Conservation (phyloP, 1,140 invertebrate species). For the Episyrphus balteatus region DNA sequence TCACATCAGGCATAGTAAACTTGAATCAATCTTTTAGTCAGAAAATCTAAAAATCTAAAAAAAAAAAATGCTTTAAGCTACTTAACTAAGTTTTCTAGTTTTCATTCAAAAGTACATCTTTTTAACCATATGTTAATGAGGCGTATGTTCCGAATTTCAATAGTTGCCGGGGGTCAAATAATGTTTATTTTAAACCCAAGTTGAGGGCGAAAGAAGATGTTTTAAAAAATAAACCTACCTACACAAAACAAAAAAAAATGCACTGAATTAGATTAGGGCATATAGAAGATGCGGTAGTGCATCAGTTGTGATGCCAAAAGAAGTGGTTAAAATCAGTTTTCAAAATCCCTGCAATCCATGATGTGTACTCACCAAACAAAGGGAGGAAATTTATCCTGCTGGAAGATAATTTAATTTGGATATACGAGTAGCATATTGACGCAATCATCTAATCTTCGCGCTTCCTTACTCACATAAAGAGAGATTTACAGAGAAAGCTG, state of each 20-base stretch:
- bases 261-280: not conserved
- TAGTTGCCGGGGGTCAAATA: slow-evolving; percentile 2
- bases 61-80: no score
- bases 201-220: slow-evolving; percentile 6
- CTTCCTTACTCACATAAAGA: slow-evolving; percentile 10
- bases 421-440: slow-evolving; percentile 34
- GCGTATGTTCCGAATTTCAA: slow-evolving; percentile 18
- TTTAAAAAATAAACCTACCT: slow-evolving; percentile 6
- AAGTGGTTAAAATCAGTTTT: slow-evolving; percentile 35
- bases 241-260: slow-evolving; percentile 9
- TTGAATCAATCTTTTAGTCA: no score
- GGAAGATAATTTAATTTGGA: slow-evolving; percentile 37
- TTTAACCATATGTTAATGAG: slow-evolving; percentile 33
- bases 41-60: no score
- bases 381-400: slow-evolving; percentile 15
- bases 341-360: slow-evolving; percentile 21
- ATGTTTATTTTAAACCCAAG: no score
- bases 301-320: slow-evolving; percentile 2
- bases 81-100: no score
- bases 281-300: slow-evolving; percentile 2
- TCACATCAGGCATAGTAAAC: no score
- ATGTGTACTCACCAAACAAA: not conserved
- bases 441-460: slow-evolving; percentile 38
- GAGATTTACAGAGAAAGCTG: not conserved
- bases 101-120: no score